Evolutionary conservation across 2,797 vertebrate species (phyloP), one percentile per base, ranked within the genome.

Genomic region (Coluber constrictor): DNA sequence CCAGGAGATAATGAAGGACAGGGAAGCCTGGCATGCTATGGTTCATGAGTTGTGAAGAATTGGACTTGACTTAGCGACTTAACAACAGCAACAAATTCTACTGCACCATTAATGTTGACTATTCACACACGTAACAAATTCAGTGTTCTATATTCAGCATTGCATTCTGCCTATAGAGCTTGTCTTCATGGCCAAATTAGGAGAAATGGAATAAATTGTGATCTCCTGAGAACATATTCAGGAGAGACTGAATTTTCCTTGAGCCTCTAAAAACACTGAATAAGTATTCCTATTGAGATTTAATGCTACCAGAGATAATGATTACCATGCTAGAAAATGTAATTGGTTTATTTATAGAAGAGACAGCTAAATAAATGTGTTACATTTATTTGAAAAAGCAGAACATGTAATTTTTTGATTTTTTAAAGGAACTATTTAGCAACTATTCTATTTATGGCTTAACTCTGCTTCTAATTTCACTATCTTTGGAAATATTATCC

Each of bases 41-140:
- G 29, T 70, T n/a, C 66, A 70, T 32, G 66, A n/a, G 15, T 32
- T 70, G n/a, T 3, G 2, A 70, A 70, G 5, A 70, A 70, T 32
- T 32, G 15, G 3, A 70, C 15, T 32, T 70, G 66, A 70, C n/a
- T n/a, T 70, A 70, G 3, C 6, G 7, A 32, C 13, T 74, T 2
- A 74, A 74, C n/a, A 74, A 74, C 5, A 70, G 15, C 29, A 70
- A 18, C 27, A 63, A 13, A 74, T 74, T 37, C n/a, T 74, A 37
- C n/a, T 74, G n/a, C n/a, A 74, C 16, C 57, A 91, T 61, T 74
- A 89, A 91, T 89, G 57, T 43, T 70, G 74, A 54, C 37, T 93
- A 51, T 15, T 92, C 70, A 37, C 87, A 94, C 29, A 0, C 90
- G 87, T 92, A 87, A 90, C 66, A 59, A 47, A 91, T 94, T 92